Base-by-base conservation (phyloP, 2,797 vertebrate genomes). In the Rhadinocentrus ornatus region DNA sequence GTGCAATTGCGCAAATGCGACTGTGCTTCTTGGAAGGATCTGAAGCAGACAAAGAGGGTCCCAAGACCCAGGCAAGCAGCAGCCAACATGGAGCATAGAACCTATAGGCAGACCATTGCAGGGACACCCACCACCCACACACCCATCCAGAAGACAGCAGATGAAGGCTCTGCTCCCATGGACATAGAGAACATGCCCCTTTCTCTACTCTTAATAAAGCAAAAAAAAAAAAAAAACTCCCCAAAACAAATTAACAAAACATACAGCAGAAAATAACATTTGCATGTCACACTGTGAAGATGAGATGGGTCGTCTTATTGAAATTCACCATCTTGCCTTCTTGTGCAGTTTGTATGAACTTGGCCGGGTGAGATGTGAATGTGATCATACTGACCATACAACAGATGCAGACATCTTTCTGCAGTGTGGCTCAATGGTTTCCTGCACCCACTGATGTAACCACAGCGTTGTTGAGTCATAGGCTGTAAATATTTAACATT, bases 401-500 rank as follows among this genome's bases (percentile, higher is more conserved):
- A 37, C 22, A 62, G 11, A 32, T 58, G n/a, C 10, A 29, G 50
- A 67, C 29, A 61, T 4, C 44, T 64, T 0, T 8, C 53, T 20
- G n/a, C 34, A 44, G 27, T 31, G 54, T 39, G 53, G 0, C 0
- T 35, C 31, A 32, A 7, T 32, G 9, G 26, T 41, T 57, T 71
- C 29, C 35, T 66, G 71, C 59, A n/a, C 34, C 22, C 27, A 18
- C 6, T 18, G 13, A 55, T 20, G 53, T 55, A 48, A 34, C 26
- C 32, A 0, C 24, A 26, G 26, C 54, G 11, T 29, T 44, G 11
- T 60, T 7, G 13, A 26, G 27, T 32, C 31, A 20, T 56, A 0
- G 4, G 29, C 15, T 81, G 48, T 67, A 53, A 48, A 52, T 15
- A 12, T 74, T 52, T 22, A 61, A 63, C 22, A 39, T 27, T 62